Percentiles rank a stretch among this genome's conserved stretches.
Evolutionary conservation across 2,888 invertebrate species (phyloP).

Genomic region (Drosophila emarginata): DNA sequence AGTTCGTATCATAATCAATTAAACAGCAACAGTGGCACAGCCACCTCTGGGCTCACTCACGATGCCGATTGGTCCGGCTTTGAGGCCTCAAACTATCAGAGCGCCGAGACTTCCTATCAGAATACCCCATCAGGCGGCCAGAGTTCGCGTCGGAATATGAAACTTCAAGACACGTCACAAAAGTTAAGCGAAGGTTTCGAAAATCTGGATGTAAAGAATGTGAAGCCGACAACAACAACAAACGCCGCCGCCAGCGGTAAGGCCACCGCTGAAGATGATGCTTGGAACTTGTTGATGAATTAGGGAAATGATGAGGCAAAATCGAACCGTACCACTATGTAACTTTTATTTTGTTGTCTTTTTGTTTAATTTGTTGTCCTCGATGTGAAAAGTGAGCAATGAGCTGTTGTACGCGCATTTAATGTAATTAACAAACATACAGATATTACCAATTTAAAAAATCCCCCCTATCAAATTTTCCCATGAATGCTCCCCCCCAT

Average conservation of each 20-base stretch:
- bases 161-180: slow-evolving; percentile 73
- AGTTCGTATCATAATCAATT: slow-evolving; percentile 78
- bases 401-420: slow-evolving; percentile 68
- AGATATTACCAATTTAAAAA: slow-evolving; percentile 40
- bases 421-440: slow-evolving; percentile 55
- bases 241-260: slow-evolving; percentile 41
- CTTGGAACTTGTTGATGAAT: slow-evolving; percentile 86
- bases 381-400: slow-evolving; percentile 36
- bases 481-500: slow-evolving; percentile 15
- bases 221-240: slow-evolving; percentile 58
- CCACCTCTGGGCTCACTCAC: slow-evolving; percentile 53
- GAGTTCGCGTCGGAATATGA: slow-evolving; percentile 67
- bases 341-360: slow-evolving; percentile 40
- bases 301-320: slow-evolving; percentile 65
- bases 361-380: slow-evolving; percentile 47
- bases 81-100: slow-evolving; percentile 77
- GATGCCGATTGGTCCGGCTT: slow-evolving; percentile 82
- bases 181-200: slow-evolving; percentile 80
- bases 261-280: slow-evolving; percentile 85
- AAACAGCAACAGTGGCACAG: slow-evolving; percentile 46
- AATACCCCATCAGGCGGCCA: slow-evolving; percentile 68
- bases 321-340: slow-evolving; percentile 24
- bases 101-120: slow-evolving; percentile 77
- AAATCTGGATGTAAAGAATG: slow-evolving; percentile 81
- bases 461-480: background rate